Evolutionary conservation across 2,888 invertebrate genomes (phyloP).

Genomic region (Vanessa cardui): DNA sequence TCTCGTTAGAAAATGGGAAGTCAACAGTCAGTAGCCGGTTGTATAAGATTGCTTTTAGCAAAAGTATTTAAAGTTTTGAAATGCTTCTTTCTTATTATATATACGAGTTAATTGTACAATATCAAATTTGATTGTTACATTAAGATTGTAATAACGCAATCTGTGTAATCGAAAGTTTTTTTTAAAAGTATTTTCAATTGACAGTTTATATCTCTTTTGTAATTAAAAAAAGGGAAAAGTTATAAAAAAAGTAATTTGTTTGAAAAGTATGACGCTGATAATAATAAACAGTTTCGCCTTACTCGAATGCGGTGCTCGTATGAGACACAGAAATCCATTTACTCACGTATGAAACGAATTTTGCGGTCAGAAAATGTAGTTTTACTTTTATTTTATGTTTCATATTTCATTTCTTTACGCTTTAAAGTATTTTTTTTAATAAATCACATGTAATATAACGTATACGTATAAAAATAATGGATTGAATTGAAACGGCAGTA

Average conservation of each 20-base stretch:
- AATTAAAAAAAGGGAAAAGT: slow-evolving; percentile 62
- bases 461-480: neutral
- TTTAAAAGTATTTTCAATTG: neutral
- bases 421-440: neutral
- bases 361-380: slow-evolving; percentile 53
- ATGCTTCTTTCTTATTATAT: slow-evolving; percentile 19
- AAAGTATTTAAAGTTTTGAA: slow-evolving; percentile 53
- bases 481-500: neutral
- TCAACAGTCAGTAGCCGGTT: slow-evolving; percentile 67
- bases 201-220: neutral
- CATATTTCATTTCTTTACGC: slow-evolving; percentile 17
- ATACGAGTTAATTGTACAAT: slow-evolving; percentile 11
- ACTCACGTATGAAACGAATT: slow-evolving; percentile 52
- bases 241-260: slow-evolving; percentile 51
- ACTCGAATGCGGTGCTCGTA: slow-evolving; percentile 26
- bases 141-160: neutral
- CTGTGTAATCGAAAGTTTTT: neutral
- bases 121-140: neutral
- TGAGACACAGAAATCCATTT: slow-evolving; percentile 53
- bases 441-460: neutral
- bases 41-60: slow-evolving; percentile 55
- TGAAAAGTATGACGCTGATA: slow-evolving; percentile 49
- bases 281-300: slow-evolving; percentile 11
- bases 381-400: slow-evolving; percentile 47
- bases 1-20: slow-evolving; percentile 81